Conservation (phyloP, 2,797 vertebrate species). For the Falco rusticolus region DNA sequence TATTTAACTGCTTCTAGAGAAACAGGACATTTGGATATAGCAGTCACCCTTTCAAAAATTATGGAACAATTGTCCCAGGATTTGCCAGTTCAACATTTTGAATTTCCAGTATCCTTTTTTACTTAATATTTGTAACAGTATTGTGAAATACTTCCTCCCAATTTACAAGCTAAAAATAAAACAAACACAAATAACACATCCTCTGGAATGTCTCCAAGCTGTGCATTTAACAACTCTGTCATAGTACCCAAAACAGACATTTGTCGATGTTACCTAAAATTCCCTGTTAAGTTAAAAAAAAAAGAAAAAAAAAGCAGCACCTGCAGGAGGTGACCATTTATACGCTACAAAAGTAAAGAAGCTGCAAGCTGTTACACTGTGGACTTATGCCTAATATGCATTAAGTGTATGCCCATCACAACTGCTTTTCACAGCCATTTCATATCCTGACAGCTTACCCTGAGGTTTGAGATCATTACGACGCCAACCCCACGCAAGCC, state of each 20-base stretch:
- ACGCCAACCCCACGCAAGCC: constrained; percentile 17
- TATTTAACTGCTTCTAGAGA: background rate
- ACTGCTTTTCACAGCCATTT: constrained; percentile 3
- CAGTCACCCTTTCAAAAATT: background rate
- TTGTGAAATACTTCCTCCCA: background rate
- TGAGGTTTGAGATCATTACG: constrained; percentile 25
- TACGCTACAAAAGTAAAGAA: background rate
- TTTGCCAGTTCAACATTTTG: background rate
- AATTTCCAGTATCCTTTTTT: background rate
- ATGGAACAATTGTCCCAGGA: background rate
- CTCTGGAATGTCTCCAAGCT: background rate
- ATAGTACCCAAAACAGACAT: background rate
- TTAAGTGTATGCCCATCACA: background rate
- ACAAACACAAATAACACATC: background rate
- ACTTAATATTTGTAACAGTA: background rate
- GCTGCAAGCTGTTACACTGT: background rate
- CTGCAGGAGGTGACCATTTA: background rate
- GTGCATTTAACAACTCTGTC: background rate
- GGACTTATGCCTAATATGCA: background rate
- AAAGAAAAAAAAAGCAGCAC: background rate
- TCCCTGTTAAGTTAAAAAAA: background rate
- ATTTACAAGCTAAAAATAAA: background rate
- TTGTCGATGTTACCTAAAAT: background rate
- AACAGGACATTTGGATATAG: background rate
- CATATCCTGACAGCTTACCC: background rate